Percentiles rank a stretch among this genome's conserved stretches.
phyloP scores from a whole-genome alignment of 2,888 invertebrate species.

The Seira sanloemensis region DNA sequence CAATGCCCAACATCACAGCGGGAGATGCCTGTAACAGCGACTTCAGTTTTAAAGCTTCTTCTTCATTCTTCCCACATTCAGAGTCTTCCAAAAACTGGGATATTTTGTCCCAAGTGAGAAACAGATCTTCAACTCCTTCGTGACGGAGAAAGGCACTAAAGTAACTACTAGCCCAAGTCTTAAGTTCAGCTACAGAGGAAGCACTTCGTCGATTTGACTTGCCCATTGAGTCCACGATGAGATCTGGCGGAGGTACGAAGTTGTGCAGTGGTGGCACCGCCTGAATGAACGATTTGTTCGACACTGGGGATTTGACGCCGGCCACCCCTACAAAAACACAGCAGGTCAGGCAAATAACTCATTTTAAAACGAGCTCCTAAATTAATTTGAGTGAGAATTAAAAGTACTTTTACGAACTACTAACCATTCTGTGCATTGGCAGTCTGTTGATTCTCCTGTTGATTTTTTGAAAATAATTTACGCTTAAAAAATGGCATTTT shows the following conservation, averaged over 20 bases:
- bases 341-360: not conserved
- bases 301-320: constrained; percentile 12
- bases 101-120: constrained; percentile 66
- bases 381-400: too few species aligned
- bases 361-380: too few species aligned
- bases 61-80: constrained; percentile 34
- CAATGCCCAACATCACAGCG: constrained; percentile 63
- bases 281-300: constrained; percentile 43
- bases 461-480: constrained; percentile 53
- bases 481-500: constrained; percentile 63
- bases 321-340: constrained; percentile 36
- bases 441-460: constrained; percentile 51
- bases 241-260: constrained; percentile 69
- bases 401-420: too few species aligned
- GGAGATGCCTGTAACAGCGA: constrained; percentile 65
- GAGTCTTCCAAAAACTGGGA: constrained; percentile 31
- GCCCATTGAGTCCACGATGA: constrained; percentile 62
- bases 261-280: constrained; percentile 65
- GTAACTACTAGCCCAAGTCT: constrained; percentile 70
- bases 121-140: constrained; percentile 71
- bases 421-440: constrained; percentile 54
- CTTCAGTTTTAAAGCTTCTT: constrained; percentile 64
- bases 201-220: constrained; percentile 68
- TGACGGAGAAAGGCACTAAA: constrained; percentile 70
- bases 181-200: constrained; percentile 63